Evolutionary conservation across 2,113 vertebrate genomes (phyloP).

Genomic region (Notothenia coriiceps): DNA sequence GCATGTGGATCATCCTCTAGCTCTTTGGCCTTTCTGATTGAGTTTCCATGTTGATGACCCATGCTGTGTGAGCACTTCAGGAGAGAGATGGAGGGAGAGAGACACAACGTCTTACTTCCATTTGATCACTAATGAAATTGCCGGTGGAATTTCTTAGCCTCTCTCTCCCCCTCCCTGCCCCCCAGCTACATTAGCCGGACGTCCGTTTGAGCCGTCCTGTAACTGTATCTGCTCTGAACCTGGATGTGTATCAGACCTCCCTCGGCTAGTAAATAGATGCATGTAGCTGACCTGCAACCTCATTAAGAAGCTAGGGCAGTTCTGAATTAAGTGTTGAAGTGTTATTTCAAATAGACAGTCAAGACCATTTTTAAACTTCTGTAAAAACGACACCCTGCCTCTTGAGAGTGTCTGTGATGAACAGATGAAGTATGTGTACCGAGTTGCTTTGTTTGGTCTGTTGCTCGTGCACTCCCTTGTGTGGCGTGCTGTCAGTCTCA

Average conservation of each 20-base stretch:
- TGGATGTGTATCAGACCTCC: conserved; percentile 34
- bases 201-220: conserved; percentile 71
- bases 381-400: not conserved
- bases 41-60: conserved; percentile 58
- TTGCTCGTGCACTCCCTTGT: conserved; percentile 1
- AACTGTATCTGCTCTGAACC: conserved; percentile 71
- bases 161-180: conserved; percentile 6
- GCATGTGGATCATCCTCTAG: not conserved
- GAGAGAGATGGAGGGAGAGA: conserved; percentile 5
- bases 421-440: conserved; percentile 3
- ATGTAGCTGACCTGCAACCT: conserved; percentile 1
- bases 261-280: conserved; percentile 46
- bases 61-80: conserved; percentile 48
- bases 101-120: conserved; percentile 48
- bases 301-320: not conserved
- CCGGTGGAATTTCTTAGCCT: conserved; percentile 71
- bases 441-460: conserved; percentile 25
- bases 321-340: not conserved
- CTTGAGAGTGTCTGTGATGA: not conserved
- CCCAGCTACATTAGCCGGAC: conserved; percentile 61
- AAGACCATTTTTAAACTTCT: not conserved
- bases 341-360: not conserved
- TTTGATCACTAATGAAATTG: conserved; percentile 80
- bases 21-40: conserved; percentile 26
- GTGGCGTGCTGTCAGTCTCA: conserved; percentile 1